These are phyloP conservation scores for Diadegma fenestrale DNA, from an alignment of 2,888 invertebrate genomes.

Conservation along the genomic window DNA sequence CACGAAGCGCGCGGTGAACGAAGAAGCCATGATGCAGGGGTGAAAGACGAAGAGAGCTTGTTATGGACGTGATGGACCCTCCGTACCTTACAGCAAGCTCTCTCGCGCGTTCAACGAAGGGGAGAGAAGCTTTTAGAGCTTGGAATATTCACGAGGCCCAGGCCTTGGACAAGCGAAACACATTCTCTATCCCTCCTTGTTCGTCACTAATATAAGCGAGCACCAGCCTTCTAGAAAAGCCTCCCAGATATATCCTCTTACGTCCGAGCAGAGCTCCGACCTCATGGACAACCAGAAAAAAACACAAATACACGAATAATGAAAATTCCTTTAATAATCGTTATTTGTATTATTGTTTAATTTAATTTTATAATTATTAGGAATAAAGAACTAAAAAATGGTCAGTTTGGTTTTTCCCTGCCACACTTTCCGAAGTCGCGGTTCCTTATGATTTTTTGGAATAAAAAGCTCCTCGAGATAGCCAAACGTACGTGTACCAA, in stretches of 20 bases:
- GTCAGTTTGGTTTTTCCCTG: background rate
- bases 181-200: conserved; percentile 73
- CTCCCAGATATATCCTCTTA: conserved; percentile 67
- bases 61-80: conserved; percentile 85
- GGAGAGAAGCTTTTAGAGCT: conserved; percentile 84
- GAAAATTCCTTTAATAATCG: background rate
- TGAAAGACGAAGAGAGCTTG: conserved; percentile 77
- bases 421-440: background rate
- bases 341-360: background rate
- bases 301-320: conserved; percentile 12
- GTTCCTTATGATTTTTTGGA: conserved; percentile 1
- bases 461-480: conserved; percentile 15
- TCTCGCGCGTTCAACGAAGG: conserved; percentile 68
- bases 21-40: conserved; percentile 48
- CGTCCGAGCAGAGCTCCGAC: conserved; percentile 60
- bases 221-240: conserved; percentile 50
- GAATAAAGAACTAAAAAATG: background rate
- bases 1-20: conserved; percentile 9
- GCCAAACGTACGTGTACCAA: conserved; percentile 14
- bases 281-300: conserved; percentile 39
- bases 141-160: conserved; percentile 84
- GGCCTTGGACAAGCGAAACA: conserved; percentile 82
- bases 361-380: too few relatives aligned
- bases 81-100: conserved; percentile 77
- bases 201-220: conserved; percentile 55